A percentile compares a stretch with the other conserved stretches of the same genome.
These are phyloP conservation scores for Papilio demoleus DNA, from an alignment of 2,888 invertebrate genomes.

Conservation along the genomic window DNA sequence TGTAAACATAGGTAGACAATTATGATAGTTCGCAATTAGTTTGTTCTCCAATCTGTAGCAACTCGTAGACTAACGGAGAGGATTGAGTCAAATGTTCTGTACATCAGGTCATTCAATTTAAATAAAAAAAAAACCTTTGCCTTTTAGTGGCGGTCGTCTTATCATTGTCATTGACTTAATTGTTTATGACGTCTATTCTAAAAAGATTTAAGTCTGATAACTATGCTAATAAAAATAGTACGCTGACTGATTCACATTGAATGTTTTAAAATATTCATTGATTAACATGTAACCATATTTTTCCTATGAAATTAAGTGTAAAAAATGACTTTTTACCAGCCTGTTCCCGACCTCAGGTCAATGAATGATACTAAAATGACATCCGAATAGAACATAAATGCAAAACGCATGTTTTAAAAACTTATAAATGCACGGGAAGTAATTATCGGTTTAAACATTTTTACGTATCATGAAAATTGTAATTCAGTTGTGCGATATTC, in stretches of 20 bases:
- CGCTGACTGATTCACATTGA: slow-evolving; percentile 10
- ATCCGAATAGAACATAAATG: too few relatives aligned
- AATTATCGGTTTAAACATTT: background rate
- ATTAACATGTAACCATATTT: background rate
- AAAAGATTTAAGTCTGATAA: slow-evolving; percentile 25
- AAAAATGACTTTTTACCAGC: background rate
- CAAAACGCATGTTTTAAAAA: too few relatives aligned
- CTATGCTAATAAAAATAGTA: slow-evolving; percentile 2
- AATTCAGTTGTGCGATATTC: background rate
- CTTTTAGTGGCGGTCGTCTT: background rate
- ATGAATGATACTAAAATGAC: background rate
- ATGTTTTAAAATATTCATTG: background rate
- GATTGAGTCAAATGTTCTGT: background rate
- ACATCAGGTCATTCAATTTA: background rate
- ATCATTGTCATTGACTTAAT: slow-evolving; percentile 30
- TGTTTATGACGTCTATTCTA: slow-evolving; percentile 19
- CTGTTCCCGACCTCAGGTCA: background rate
- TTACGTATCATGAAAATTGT: background rate
- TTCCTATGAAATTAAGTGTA: background rate
- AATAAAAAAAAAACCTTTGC: slow-evolving; percentile 14
- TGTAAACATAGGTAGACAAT: too few relatives aligned
- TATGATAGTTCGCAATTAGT: background rate
- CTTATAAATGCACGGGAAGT: background rate
- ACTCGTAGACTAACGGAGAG: background rate
- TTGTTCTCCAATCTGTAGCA: background rate